phyloP scores from a whole-genome alignment of 1,140 invertebrate species.

The Chironomus tepperi region DNA sequence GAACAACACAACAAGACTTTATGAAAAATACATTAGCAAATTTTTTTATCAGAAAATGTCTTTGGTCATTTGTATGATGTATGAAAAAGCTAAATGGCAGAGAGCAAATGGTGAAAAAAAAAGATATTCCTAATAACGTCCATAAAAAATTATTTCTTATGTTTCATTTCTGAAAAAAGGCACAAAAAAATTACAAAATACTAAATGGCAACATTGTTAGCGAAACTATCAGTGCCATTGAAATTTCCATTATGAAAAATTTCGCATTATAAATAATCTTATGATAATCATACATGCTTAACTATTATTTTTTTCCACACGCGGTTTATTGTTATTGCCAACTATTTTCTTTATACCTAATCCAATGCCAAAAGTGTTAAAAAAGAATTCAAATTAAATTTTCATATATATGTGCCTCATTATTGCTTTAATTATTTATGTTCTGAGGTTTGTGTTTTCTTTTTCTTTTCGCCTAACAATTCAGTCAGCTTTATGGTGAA shows the following conservation, averaged over 20 bases:
- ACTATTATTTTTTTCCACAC: neutral
- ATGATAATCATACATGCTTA: neutral
- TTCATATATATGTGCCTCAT: slow-evolving; percentile 11
- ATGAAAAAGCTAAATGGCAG: neutral
- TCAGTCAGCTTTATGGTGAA: too few relatives aligned
- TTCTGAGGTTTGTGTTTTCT: neutral
- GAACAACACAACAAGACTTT: neutral
- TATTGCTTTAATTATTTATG: slow-evolving; percentile 9
- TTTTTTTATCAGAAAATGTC: neutral
- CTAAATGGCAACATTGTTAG: slow-evolving; percentile 7
- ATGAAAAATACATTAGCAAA: neutral
- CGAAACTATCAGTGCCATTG: neutral
- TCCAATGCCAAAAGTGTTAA: neutral
- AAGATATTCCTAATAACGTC: neutral
- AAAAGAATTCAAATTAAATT: slow-evolving; percentile 1
- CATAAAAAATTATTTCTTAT: neutral
- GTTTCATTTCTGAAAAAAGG: neutral
- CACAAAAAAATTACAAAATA: neutral
- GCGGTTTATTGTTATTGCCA: neutral
- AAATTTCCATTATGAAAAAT: neutral
- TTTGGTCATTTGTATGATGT: neutral
- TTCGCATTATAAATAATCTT: slow-evolving; percentile 14
- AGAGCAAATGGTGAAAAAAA: neutral
- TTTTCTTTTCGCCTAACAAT: neutral
- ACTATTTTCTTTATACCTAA: neutral